These are phyloP conservation scores for Euzophera pinguis DNA, from an alignment of 2,888 invertebrate species.

Conservation along the genomic window DNA sequence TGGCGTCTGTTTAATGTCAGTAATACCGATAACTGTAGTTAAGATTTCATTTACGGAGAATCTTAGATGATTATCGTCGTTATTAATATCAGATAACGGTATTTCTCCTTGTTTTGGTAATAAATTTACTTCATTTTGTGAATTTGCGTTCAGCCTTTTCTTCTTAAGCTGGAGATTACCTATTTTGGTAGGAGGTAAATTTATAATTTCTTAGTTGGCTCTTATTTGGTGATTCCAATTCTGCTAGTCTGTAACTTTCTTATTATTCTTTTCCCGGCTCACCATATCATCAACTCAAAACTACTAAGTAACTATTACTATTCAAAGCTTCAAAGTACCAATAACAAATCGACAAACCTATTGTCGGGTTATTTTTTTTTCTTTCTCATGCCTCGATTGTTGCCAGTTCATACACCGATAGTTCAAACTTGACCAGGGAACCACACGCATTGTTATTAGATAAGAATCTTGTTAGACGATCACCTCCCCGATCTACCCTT, in stretches of 20 bases:
- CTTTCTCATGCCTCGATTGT: slow-evolving; percentile 10
- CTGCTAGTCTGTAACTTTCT: neutral
- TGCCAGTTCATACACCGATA: slow-evolving; percentile 12
- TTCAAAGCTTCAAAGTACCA: neutral
- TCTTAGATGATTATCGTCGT: neutral
- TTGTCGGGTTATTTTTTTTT: slow-evolving; percentile 4
- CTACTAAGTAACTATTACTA: neutral
- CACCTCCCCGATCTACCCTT: slow-evolving; percentile 46
- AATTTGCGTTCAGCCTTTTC: neutral
- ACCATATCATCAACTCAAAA: neutral
- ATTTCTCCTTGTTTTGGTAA: neutral
- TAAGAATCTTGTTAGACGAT: slow-evolving; percentile 67
- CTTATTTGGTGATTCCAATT: no score
- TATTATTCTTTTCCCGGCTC: neutral
- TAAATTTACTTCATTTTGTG: neutral
- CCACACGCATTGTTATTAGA: slow-evolving; percentile 71
- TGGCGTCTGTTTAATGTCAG: slow-evolving; percentile 4
- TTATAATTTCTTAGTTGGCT: no score
- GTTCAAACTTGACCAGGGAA: slow-evolving; percentile 30
- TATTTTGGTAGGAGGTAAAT: no score
- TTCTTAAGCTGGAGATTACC: no score
- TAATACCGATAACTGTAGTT: neutral
- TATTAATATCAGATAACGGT: neutral
- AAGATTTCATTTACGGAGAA: neutral
- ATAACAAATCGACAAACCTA: neutral